phyloP scores from a whole-genome alignment of 2,797 vertebrate species.

The Holocentrus rufus region DNA sequence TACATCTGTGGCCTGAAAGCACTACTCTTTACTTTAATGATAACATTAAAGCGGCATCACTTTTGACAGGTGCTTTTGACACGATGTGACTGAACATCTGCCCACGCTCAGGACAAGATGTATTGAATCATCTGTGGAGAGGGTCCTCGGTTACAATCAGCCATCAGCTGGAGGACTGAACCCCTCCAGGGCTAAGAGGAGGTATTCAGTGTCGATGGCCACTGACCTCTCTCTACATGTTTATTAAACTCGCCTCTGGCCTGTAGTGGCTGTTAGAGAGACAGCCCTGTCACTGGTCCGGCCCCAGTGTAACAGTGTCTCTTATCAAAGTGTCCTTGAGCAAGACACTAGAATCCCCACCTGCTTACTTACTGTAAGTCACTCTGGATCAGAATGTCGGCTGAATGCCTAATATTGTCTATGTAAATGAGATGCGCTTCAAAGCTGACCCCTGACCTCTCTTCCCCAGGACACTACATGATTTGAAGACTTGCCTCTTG shows the following conservation, averaged over 20 bases:
- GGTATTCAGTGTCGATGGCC: constrained; percentile 32
- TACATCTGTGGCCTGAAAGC: constrained; percentile 7
- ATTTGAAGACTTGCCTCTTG: constrained; percentile 46
- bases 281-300: constrained; percentile 24
- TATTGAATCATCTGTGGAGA: not conserved
- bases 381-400: constrained; percentile 10
- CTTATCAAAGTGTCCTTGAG: constrained; percentile 46
- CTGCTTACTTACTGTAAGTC: constrained; percentile 26
- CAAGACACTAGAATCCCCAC: constrained; percentile 17
- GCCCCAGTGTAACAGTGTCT: constrained; percentile 28
- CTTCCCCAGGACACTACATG: not conserved
- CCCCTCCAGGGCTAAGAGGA: constrained; percentile 36
- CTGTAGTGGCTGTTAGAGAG: constrained; percentile 34
- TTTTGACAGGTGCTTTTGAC: constrained; percentile 22
- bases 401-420: constrained; percentile 9
- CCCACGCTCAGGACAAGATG: no score
- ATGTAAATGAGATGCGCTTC: constrained; percentile 45
- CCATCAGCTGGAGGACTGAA: constrained; percentile 18
- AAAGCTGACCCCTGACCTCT: constrained; percentile 23
- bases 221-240: constrained; percentile 38
- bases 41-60: constrained; percentile 36
- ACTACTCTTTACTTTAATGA: constrained; percentile 23
- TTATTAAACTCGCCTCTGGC: constrained; percentile 41
- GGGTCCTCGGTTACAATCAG: constrained; percentile 43
- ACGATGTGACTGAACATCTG: no score